Base-by-base conservation (phyloP, 53 echinoderm and acorn worm genomes). In the Echinometra lucunter region DNA sequence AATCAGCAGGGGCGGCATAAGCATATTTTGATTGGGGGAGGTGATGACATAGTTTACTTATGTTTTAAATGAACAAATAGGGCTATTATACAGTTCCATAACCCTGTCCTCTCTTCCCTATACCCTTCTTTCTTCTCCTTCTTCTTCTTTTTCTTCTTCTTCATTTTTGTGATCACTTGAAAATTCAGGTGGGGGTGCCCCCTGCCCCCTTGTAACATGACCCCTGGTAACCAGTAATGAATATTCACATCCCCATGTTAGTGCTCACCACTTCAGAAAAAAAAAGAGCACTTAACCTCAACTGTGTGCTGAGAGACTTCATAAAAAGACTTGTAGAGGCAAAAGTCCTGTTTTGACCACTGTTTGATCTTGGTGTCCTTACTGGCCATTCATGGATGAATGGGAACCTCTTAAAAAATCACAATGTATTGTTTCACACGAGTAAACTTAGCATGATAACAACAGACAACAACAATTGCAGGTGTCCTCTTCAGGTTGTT, bases 281-380 rank as follows among this genome's bases (percentile, higher is more conserved):
- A 81, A 81, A 81, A 81, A 81, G 81, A 81, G 44, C 81, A 37
- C 80, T 80, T 44, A 81, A 81, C 4, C 81, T 44, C 19, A 81
- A 21, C 81, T 81, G 81, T 44, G 23, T 81, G 18, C 15, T 23
- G 40, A 12, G 44, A 42, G 80, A 81, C 23, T 19, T 81, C 44
- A 42, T 38, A 42, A 81, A 16, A 81, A 81, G 23, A 7, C 81
- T 44, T 42, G 42, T 42, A 44, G 40, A n/a, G 81, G 35, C 35
- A 81, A 23, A 6, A 44, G 78, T 78, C 12, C 18, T 78, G 40
- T 78, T 78, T 78, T 15, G 78, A 17, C 37, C 40, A 78, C 37
- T 78, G 78, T 40, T 37, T 78, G 19, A 11, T 78, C 78, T 78
- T n/a, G n/a, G 47, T 6, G 4, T 38, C 37, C 42, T 19, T 80